A percentile compares a stretch with the other conserved stretches of the same genome.
phyloP scores from a whole-genome alignment of 2,113 vertebrate species.

The Siniperca knerii region DNA sequence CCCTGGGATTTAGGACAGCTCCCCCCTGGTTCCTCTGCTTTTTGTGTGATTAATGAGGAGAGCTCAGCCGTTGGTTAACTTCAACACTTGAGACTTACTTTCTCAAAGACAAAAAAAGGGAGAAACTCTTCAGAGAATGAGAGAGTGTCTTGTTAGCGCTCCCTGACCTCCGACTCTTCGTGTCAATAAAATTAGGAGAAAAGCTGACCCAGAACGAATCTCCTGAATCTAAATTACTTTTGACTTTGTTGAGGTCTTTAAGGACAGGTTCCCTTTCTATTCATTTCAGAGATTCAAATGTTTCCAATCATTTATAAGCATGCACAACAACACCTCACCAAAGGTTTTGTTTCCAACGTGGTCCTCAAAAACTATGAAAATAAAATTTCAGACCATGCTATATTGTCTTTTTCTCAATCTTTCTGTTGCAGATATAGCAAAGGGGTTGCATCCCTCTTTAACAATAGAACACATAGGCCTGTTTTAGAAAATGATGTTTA shows the following conservation, averaged over 20 bases:
- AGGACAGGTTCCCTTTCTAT: background rate
- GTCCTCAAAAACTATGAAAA: background rate
- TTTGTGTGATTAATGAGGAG: conserved; percentile 79
- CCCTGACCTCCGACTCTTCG: conserved; percentile 45
- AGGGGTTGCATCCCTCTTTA: background rate
- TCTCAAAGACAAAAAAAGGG: conserved; percentile 57
- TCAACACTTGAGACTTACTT: conserved; percentile 52
- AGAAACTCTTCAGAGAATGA: conserved; percentile 36
- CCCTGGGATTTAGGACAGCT: conserved; percentile 77
- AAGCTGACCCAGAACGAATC: conserved; percentile 22
- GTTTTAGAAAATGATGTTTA: background rate
- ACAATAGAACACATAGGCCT: background rate
- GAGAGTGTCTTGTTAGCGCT: conserved; percentile 41
- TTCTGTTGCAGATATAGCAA: background rate
- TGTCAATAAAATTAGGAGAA: conserved; percentile 48
- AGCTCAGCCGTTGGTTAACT: conserved; percentile 61
- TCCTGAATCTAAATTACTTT: conserved; percentile 58
- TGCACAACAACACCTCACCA: too few relatives aligned
- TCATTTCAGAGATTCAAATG: background rate
- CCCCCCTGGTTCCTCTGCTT: conserved; percentile 72
- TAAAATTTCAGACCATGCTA: background rate
- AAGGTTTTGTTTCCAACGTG: background rate
- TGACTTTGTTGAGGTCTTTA: conserved; percentile 48
- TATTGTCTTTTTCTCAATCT: too few relatives aligned
- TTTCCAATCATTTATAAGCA: background rate